Conservation (phyloP, 37 sponge, comb jelly and placozoan species). For the Theonella swinhoei region DNA sequence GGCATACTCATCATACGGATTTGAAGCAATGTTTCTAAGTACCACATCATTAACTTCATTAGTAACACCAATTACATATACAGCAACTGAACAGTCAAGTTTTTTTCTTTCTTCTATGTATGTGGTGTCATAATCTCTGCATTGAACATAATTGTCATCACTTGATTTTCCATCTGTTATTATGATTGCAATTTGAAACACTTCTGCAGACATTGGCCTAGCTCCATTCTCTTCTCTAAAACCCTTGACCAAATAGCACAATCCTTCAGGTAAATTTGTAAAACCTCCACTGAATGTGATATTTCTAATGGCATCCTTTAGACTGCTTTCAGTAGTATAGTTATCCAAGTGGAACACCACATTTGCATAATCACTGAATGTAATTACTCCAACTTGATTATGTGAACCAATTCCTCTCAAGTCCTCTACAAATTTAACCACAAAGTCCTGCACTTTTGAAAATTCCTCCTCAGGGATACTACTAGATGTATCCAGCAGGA, state of each 20-base stretch:
- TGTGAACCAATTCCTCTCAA: background rate
- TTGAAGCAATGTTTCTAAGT: background rate
- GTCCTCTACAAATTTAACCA: background rate
- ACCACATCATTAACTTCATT: background rate
- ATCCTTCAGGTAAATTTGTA: constrained; percentile 19
- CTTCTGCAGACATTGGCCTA: background rate
- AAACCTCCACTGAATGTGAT: background rate
- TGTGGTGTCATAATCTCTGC: background rate
- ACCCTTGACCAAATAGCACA: background rate
- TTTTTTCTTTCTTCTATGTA: background rate
- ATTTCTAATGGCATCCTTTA: background rate
- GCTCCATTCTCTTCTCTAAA: background rate
- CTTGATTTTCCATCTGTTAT: constrained; percentile 26
- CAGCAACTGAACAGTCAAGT: background rate
- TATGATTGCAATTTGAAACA: background rate
- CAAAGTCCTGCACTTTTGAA: background rate
- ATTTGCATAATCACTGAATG: background rate
- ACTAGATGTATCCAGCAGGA: background rate
- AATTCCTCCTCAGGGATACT: background rate
- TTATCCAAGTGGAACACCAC: background rate
- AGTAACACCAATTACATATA: constrained; percentile 19
- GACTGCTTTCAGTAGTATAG: background rate
- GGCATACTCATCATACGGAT: background rate
- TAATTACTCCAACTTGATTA: background rate
- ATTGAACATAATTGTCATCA: background rate